Evolutionary conservation across 2,797 vertebrate genomes (phyloP), one percentile per base, ranked within the genome.

Genomic region (Tolypeutes matacus): DNA sequence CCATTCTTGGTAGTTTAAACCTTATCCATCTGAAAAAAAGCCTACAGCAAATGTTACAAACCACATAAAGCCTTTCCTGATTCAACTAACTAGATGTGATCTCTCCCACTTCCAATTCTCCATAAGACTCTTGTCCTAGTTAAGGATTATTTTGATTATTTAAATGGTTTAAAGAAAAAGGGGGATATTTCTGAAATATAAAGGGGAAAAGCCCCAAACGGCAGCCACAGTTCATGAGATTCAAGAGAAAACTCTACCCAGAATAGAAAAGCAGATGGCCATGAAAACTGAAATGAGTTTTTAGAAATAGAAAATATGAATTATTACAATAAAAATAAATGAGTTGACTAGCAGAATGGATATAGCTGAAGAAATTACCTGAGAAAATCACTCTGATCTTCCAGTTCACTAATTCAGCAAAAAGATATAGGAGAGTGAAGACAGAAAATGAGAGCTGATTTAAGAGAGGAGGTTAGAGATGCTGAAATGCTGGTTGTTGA

Each of bases 241-340:
- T 62, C 27, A 88, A 88, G 78, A 75, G 62, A 80, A 91, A 80
- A 93, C 49, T 11, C 14, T 34, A 80, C 36, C 31, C 39, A 76
- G 21, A 95, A 56, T 82, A 80, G 20, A 76, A 60, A 86, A 95
- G 75, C 8, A 64, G 14, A 69, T 64, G 86, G 9, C 49, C 86
- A 46, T 42, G n/a, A 85, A 80, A 81, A 31, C 69, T 51, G 6
- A 86, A 82, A 95, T 81, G 15, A 72, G 62, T 76, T 93, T 17
- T 72, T 88, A 92, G 39, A 91, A 91, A 58, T 4, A 77, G 29
- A 73, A 96, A 92, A 83, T 29, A 86, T 77, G 27, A 93, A 73
- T 93, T 77, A 84, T 34, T 36, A 49, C 31, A 67, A 89, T 86
- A 60, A 70, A 70, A 73, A 81, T 84, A 90, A 87, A 78, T 73